Conservation (phyloP, 2,113 vertebrate genomes). For the Cryptotis parvus region DNA sequence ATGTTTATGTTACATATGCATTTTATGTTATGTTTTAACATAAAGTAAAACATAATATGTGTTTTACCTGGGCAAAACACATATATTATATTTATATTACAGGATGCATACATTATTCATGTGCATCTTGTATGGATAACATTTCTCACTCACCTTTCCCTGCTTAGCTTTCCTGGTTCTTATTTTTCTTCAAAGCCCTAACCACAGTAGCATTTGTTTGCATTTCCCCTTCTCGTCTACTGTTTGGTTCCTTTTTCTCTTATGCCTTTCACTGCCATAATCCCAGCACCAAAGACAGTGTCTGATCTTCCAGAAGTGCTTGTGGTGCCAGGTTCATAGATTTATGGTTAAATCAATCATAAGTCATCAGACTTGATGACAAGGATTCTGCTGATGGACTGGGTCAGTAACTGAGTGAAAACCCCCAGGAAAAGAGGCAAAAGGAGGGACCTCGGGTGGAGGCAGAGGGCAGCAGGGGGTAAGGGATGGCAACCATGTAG, state of each 20-base stretch:
- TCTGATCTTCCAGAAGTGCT: background rate
- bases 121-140: background rate
- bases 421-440: background rate
- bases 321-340: slow-evolving; percentile 14
- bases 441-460: background rate
- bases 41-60: too few relatives aligned
- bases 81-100: too few relatives aligned
- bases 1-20: too few relatives aligned
- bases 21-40: too few relatives aligned
- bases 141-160: background rate
- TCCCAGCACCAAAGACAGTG: background rate
- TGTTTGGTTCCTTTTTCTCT: background rate
- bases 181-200: background rate
- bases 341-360: background rate
- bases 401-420: background rate
- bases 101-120: too few relatives aligned
- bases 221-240: background rate
- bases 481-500: background rate
- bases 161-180: background rate
- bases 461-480: background rate
- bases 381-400: background rate
- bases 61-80: too few relatives aligned
- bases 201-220: background rate
- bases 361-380: slow-evolving; percentile 36
- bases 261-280: background rate